Conservation (phyloP, 2,797 vertebrate species). For the Oreochromis mossambicus region DNA sequence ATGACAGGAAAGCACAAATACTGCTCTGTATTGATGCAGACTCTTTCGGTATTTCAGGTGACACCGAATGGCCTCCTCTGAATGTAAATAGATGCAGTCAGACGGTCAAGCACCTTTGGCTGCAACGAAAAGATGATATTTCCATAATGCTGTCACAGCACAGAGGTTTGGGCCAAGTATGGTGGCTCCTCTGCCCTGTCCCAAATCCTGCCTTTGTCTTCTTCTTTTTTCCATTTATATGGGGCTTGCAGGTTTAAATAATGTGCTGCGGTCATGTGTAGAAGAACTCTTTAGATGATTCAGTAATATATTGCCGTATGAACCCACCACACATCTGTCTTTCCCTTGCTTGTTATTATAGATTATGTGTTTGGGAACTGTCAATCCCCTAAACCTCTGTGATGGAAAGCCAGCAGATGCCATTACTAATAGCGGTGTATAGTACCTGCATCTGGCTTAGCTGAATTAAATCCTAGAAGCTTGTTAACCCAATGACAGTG, state of each 20-base stretch:
- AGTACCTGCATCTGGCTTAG: neutral
- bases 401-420: constrained; percentile 11
- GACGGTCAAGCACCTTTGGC: constrained; percentile 58
- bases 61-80: constrained; percentile 35
- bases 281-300: neutral
- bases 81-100: constrained; percentile 63
- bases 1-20: constrained; percentile 11
- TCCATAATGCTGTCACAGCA: constrained; percentile 72
- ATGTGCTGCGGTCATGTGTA: neutral
- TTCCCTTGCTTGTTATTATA: neutral
- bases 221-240: neutral
- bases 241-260: neutral
- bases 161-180: constrained; percentile 31
- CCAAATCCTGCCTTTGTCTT: constrained; percentile 49
- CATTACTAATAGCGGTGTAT: neutral
- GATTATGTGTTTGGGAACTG: constrained; percentile 22
- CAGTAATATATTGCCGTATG: neutral
- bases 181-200: constrained; percentile 16
- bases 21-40: constrained; percentile 3
- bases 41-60: constrained; percentile 28
- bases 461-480: constrained; percentile 5
- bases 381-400: constrained; percentile 4
- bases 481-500: neutral
- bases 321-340: neutral
- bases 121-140: constrained; percentile 61